Percentiles rank a stretch among this genome's conserved stretches.
These are phyloP conservation scores for Oligia strigilis DNA, from an alignment of 2,888 invertebrate species.

Conservation along the genomic window DNA sequence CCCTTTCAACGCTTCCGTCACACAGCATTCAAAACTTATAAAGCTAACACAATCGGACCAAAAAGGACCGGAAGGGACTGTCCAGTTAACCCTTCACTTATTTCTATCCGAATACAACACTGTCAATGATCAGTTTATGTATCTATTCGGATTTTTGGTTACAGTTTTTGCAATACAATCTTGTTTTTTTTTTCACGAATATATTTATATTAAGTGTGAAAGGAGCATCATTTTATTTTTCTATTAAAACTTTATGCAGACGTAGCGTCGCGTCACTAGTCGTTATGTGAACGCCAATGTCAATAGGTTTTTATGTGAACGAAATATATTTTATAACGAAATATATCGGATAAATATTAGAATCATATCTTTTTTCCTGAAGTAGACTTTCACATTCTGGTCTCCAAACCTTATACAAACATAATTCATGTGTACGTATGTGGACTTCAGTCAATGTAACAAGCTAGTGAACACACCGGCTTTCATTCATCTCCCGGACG, in stretches of 20 bases:
- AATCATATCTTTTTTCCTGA: neutral
- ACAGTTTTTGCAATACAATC: slow-evolving; percentile 39
- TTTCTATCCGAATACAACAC: slow-evolving; percentile 50
- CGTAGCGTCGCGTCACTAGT: neutral
- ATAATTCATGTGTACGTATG: too few relatives aligned
- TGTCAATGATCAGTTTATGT: slow-evolving; percentile 42
- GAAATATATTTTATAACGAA: too few relatives aligned
- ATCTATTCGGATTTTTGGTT: slow-evolving; percentile 24
- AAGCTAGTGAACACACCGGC: neutral
- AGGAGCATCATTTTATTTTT: neutral
- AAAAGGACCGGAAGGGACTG: slow-evolving; percentile 63
- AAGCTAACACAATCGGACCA: slow-evolving; percentile 44
- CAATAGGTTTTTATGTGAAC: neutral
- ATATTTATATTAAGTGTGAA: slow-evolving; percentile 1
- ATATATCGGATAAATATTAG: too few relatives aligned
- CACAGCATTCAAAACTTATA: slow-evolving; percentile 44
- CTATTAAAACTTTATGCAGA: neutral
- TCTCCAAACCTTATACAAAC: neutral
- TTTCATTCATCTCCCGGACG: neutral
- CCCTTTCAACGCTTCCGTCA: slow-evolving; percentile 54
- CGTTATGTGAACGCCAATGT: neutral
- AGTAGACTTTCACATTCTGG: neutral
- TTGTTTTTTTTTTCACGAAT: slow-evolving; percentile 26
- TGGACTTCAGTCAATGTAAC: neutral
- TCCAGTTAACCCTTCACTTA: slow-evolving; percentile 57